Evolutionary conservation across 2,888 invertebrate genomes (phyloP).

Genomic region (Panzeria rudis): DNA sequence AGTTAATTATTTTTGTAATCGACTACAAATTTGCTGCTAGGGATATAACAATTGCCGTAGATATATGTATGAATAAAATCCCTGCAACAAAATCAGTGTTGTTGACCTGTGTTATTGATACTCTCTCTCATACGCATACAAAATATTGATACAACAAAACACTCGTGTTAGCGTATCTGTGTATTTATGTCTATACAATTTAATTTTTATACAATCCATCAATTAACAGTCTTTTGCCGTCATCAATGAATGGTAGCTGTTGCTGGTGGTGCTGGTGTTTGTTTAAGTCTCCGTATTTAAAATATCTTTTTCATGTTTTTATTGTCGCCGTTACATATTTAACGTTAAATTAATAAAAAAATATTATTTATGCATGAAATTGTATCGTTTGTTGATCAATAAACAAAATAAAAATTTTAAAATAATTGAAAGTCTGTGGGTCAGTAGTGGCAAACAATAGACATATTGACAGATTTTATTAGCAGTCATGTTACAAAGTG

Average conservation of each 20-base stretch:
- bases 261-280: slow-evolving; percentile 32
- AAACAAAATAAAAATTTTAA: slow-evolving; percentile 22
- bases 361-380: slow-evolving; percentile 41
- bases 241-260: slow-evolving; percentile 14
- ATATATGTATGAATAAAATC: no score
- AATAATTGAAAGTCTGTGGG: slow-evolving; percentile 53
- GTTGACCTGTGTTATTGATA: not conserved
- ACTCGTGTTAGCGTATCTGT: not conserved
- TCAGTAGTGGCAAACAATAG: slow-evolving; percentile 39
- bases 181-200: not conserved
- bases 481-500: not conserved
- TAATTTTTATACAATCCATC: slow-evolving; percentile 59
- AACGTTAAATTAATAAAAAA: slow-evolving; percentile 36
- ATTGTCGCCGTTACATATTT: slow-evolving; percentile 21
- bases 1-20: no score
- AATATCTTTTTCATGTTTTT: slow-evolving; percentile 18
- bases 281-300: slow-evolving; percentile 11
- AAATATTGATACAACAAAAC: slow-evolving; percentile 8
- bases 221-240: slow-evolving; percentile 65
- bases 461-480: not conserved
- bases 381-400: slow-evolving; percentile 55
- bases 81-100: no score
- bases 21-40: no score
- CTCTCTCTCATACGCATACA: not conserved
- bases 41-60: no score